Evolutionary conservation across 1,140 invertebrate genomes (phyloP).

Genomic region (Rhopalosiphum maidis): DNA sequence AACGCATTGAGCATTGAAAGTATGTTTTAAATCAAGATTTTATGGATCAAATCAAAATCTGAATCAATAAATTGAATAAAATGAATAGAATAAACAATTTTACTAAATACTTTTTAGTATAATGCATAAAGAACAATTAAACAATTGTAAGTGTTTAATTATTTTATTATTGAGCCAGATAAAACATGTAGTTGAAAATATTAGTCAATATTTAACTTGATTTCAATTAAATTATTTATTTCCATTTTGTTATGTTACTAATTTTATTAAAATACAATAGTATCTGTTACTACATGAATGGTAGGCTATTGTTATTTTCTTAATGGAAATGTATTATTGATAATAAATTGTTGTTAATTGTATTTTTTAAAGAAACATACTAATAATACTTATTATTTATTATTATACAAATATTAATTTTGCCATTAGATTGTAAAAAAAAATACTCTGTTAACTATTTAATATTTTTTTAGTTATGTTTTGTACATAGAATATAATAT

Average conservation of each 20-base stretch:
- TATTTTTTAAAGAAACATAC: slow-evolving; percentile 39
- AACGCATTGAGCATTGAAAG: not conserved
- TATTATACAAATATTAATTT: slow-evolving; percentile 48
- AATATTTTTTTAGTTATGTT: slow-evolving; percentile 56
- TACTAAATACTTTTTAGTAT: not conserved
- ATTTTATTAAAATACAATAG: slow-evolving; percentile 21
- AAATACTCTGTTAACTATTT: slow-evolving; percentile 53
- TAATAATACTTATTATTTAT: slow-evolving; percentile 42
- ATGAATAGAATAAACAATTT: not conserved
- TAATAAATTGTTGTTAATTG: slow-evolving; percentile 43
- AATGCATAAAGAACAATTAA: not conserved
- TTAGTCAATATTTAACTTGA: not conserved
- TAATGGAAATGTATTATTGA: slow-evolving; percentile 37
- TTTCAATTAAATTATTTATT: slow-evolving; percentile 5
- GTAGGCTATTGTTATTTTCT: slow-evolving; percentile 39
- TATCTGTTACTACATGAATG: not conserved
- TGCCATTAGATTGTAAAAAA: slow-evolving; percentile 56
- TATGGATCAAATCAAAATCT: slow-evolving; percentile 21
- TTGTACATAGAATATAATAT: slow-evolving; percentile 53
- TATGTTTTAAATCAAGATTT: slow-evolving; percentile 26
- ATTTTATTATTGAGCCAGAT: slow-evolving; percentile 6
- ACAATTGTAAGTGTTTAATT: not conserved
- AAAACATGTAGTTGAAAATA: slow-evolving; percentile 26
- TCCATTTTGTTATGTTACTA: slow-evolving; percentile 32
- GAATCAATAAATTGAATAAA: slow-evolving; percentile 26